Evolutionary conservation across 1,140 invertebrate species (phyloP).

Genomic region (Sarcophaga peregrina): DNA sequence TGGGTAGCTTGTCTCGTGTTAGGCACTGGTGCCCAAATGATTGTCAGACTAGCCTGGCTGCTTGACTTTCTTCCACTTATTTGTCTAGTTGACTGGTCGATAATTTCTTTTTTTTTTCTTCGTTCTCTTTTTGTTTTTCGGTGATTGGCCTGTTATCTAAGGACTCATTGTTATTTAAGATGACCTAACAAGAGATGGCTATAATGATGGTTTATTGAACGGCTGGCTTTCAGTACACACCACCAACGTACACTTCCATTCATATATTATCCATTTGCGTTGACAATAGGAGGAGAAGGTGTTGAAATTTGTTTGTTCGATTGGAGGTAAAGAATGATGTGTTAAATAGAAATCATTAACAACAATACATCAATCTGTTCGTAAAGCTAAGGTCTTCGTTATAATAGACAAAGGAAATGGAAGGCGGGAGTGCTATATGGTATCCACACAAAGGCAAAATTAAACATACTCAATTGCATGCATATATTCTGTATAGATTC

Average conservation of each 20-base stretch:
- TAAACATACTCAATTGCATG: too few species aligned
- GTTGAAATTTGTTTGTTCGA: neutral
- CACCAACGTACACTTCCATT: too few species aligned
- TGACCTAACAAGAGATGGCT: neutral
- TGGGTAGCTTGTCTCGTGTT: neutral
- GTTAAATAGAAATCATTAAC: conserved; percentile 14
- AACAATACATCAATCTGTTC: neutral
- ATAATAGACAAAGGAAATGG: too few species aligned
- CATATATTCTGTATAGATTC: too few species aligned
- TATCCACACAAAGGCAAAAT: too few species aligned
- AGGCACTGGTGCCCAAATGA: too few species aligned
- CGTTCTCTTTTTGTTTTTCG: neutral
- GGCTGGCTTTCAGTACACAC: neutral
- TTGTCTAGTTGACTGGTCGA: neutral
- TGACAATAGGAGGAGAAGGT: neutral
- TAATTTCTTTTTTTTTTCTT: neutral
- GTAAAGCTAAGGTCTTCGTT: too few species aligned
- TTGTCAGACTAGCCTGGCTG: neutral
- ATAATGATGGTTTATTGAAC: neutral
- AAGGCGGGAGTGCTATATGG: too few species aligned
- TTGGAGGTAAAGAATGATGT: neutral
- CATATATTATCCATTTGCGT: neutral
- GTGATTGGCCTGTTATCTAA: too few species aligned
- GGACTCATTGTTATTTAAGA: neutral
- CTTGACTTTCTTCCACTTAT: neutral